Percentiles rank a stretch among this genome's conserved stretches.
Conservation (phyloP, 2,797 vertebrate species). For the Paguma larvata region DNA sequence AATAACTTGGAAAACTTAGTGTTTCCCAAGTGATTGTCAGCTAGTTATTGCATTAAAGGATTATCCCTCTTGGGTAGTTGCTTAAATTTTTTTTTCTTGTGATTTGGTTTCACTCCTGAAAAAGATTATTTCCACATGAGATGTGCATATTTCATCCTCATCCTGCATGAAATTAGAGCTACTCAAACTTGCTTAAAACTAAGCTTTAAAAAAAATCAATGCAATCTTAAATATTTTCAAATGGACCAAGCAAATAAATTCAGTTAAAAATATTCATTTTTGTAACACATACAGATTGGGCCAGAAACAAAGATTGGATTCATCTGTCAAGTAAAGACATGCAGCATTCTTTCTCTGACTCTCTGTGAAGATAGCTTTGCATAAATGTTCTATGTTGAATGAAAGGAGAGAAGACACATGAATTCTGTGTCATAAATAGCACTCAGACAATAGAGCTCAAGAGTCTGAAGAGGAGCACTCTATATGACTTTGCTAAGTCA, state of each 20-base stretch:
- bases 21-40: constrained; percentile 72
- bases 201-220: constrained; percentile 49
- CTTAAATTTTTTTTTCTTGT: constrained; percentile 79
- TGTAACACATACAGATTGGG: not conserved
- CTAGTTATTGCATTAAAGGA: constrained; percentile 74
- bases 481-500: not conserved
- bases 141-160: constrained; percentile 69
- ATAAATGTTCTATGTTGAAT: not conserved
- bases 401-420: not conserved
- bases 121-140: constrained; percentile 81
- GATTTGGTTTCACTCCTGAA: constrained; percentile 78
- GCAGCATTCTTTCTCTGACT: not conserved
- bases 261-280: not conserved
- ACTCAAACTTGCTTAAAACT: constrained; percentile 67
- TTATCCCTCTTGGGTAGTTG: constrained; percentile 70
- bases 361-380: not conserved
- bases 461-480: not conserved
- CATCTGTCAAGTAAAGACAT: not conserved
- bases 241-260: not conserved
- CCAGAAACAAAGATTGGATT: not conserved
- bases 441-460: not conserved
- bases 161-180: constrained; percentile 74
- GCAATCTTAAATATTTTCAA: constrained; percentile 50
- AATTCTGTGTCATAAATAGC: not conserved
- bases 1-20: constrained; percentile 61